Evolutionary conservation across 1,140 invertebrate species (phyloP).

Genomic region (Calliphora vicina): DNA sequence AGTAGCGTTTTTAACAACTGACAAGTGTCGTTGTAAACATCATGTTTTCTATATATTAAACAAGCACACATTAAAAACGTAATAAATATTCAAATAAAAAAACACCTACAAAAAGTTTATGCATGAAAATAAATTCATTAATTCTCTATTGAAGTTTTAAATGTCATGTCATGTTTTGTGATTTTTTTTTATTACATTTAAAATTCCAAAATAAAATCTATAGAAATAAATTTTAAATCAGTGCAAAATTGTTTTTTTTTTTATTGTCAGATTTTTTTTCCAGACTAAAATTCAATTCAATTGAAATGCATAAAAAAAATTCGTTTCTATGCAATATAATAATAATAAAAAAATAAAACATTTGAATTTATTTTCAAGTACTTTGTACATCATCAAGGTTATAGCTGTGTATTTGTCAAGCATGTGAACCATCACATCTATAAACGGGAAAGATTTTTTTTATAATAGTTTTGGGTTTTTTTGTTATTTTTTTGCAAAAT

Average conservation of each 20-base stretch:
- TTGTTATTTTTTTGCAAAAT: neutral
- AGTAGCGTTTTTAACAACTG: neutral
- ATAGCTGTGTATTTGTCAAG: neutral
- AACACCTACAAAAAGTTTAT: constrained; percentile 9
- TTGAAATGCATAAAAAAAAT: neutral
- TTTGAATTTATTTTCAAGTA: neutral
- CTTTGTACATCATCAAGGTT: neutral
- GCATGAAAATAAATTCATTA: neutral
- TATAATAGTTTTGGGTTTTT: neutral
- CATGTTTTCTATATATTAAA: neutral
- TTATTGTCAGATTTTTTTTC: neutral
- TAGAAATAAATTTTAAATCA: too few relatives aligned
- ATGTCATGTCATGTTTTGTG: constrained; percentile 12
- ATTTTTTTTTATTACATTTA: neutral
- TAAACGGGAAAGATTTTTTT: neutral
- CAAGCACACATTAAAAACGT: neutral
- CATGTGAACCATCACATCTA: neutral
- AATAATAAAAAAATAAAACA: neutral
- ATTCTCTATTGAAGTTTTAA: constrained; percentile 6
- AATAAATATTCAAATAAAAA: neutral
- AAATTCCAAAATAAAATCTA: too few relatives aligned
- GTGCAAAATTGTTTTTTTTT: neutral
- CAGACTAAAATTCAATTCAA: neutral
- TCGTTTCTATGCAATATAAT: neutral
- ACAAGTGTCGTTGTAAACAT: neutral